Base-by-base conservation (phyloP, 2,888 invertebrate genomes). In the Lymantria dispar region DNA sequence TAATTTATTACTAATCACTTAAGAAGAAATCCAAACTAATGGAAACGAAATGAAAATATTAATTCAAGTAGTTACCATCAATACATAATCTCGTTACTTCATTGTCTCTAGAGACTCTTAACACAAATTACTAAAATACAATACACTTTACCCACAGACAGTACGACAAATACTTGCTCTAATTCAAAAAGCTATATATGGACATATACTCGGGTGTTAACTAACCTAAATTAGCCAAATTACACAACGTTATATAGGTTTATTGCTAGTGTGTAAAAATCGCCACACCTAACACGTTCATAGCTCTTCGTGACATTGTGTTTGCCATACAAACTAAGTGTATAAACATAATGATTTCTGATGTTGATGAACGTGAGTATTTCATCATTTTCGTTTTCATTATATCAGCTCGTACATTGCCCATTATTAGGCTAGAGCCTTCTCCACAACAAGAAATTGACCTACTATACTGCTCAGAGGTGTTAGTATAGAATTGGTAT, bases 181-280 rank as follows among this genome's bases (percentile, higher is more conserved):
- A 47, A 51, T 51, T 51, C 44, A 51, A 51, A 51, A 47, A 47
- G 47, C 47, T 44, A 52, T 52, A 52, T 52, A 47, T 52, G 45
- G 43, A 33, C 10, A 33, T 22, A 36, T 36, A 38, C 12, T 11
- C 38, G 38, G 38, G 30, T 22, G 39, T 45, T 48, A 52, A 52
- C 52, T 52, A 52, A 52, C 45, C 48, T 52, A 48, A 45, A 52
- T 52, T 48, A 52, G 30, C 40, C 29, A 47, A 47, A 51, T 47
- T 22, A 41, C 40, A 51, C 22, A 12, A 47, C 51, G 22, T 13
- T 40, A 33, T 33, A 15, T 9, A 39, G 39, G 37, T 51, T 52
- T 42, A 45, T 38, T n/a, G 38, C 40, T 15, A 10, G 39, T 40
- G 10, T 15, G 40, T 15, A 15, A 40, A 14, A 40, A 40, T 40